phyloP scores from a whole-genome alignment of 2,113 vertebrate genomes.

The Zosterops borbonicus region DNA sequence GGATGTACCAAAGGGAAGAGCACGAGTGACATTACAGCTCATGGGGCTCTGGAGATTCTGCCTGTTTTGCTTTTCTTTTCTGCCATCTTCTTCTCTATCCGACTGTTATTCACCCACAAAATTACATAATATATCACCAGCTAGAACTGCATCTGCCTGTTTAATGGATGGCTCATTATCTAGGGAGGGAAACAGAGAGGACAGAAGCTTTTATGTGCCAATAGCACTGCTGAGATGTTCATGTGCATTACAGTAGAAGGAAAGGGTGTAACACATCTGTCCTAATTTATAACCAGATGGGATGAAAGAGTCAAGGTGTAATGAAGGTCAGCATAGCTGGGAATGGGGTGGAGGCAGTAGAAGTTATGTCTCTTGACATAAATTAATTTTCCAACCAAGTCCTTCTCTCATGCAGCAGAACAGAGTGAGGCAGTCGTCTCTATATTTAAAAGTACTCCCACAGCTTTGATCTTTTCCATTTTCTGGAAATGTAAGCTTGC shows the following conservation, averaged over 20 bases:
- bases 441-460: background rate
- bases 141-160: constrained; percentile 24
- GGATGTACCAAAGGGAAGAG: background rate
- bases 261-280: background rate
- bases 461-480: constrained; percentile 44
- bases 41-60: background rate
- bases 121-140: constrained; percentile 31
- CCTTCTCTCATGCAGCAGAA: background rate
- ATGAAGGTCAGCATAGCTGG: constrained; percentile 11
- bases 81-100: background rate
- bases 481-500: constrained; percentile 17
- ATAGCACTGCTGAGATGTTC: background rate
- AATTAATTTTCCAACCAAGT: background rate
- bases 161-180: constrained; percentile 51
- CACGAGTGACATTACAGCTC: background rate
- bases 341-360: background rate
- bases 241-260: background rate
- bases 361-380: constrained; percentile 12
- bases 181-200: constrained; percentile 56
- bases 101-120: constrained; percentile 23
- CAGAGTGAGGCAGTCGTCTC: background rate
- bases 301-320: constrained; percentile 23
- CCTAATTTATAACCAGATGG: constrained; percentile 31
- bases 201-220: constrained; percentile 37
- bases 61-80: background rate